Evolutionary conservation across 1,140 invertebrate species (phyloP).

Genomic region (Pseudomyrmex sp.): DNA sequence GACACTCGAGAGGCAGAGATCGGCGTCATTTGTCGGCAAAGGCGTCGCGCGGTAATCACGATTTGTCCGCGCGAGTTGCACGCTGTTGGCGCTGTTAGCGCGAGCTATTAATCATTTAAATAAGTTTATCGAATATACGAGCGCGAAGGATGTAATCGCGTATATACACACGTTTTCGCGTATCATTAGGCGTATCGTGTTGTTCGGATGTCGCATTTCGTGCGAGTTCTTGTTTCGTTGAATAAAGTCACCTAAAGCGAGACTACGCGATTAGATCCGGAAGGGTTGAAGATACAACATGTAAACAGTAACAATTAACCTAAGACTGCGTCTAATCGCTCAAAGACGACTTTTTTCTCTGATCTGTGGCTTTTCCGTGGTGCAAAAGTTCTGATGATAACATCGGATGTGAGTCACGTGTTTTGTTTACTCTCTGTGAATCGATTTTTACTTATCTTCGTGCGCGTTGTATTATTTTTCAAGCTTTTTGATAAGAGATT

Average conservation of each 20-base stretch:
- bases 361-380: constrained; percentile 6
- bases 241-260: constrained; percentile 36
- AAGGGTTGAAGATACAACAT: not conserved
- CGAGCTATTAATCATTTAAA: constrained; percentile 33
- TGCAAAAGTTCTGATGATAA: constrained; percentile 10
- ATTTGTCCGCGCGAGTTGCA: constrained; percentile 9
- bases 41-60: constrained; percentile 21
- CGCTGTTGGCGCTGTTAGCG: not conserved
- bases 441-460: constrained; percentile 32
- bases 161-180: not conserved
- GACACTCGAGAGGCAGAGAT: constrained; percentile 19
- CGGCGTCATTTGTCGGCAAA: constrained; percentile 26
- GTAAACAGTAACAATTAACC: constrained; percentile 11
- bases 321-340: constrained; percentile 17
- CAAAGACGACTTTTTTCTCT: constrained; percentile 19
- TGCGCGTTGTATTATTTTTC: constrained; percentile 42
- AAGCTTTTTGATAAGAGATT: constrained; percentile 19
- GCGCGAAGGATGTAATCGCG: not conserved
- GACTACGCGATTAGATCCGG: constrained; percentile 16
- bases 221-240: not conserved
- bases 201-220: not conserved
- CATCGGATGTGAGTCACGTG: not conserved
- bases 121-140: constrained; percentile 41
- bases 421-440: constrained; percentile 4
- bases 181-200: constrained; percentile 22